Evolutionary conservation across 2,888 invertebrate genomes (phyloP), one percentile per base, ranked within the genome.

Genomic region (Spicauda simplicius): DNA sequence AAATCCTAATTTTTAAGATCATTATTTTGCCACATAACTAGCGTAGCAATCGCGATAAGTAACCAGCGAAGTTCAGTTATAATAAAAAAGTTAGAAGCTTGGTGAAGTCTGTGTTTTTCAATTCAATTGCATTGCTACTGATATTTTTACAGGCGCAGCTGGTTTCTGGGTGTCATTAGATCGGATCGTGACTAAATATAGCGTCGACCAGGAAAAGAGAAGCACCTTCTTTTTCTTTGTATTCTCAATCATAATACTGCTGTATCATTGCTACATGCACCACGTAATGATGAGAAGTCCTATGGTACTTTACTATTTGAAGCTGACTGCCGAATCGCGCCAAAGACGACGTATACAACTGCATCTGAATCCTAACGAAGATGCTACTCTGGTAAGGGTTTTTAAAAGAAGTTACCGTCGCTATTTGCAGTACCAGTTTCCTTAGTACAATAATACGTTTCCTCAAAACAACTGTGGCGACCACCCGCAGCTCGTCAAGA

Each of bases 141-240:
- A 19, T 41, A 16, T 54, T 70, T 71, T 65, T n/a, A 3, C 90
- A 97, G 97, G 97, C 92, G 96, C 96, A 11, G 97, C 98, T 19
- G 98, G 98, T 2, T 96, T 98, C 72, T 95, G 97, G 90, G 97
- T 98, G 19, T 98, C 98, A 20, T 88, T 96, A 54, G 97, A 97
- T 83, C 94, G 98, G 25, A 97, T 98, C 69, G 82, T 97, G 59
- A 98, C 98, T 0, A 98, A 98, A 83, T 94, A 96, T 70, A 87
- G 97, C 54, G 94, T 98, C 69, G 93, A 95, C 66, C 96, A 97
- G 78, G 96, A 97, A 64, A 95, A 95, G 50, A 94, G 96, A 48
- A 98, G 97, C 81, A 98, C 98, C 0, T 95, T 97, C 70, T 95
- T 97, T 85, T 98, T 98, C 91, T 98, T 98, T 87, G 93, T 95